Base-by-base conservation (phyloP, 2,113 vertebrate genomes). In the Chloroceryle aenea region DNA sequence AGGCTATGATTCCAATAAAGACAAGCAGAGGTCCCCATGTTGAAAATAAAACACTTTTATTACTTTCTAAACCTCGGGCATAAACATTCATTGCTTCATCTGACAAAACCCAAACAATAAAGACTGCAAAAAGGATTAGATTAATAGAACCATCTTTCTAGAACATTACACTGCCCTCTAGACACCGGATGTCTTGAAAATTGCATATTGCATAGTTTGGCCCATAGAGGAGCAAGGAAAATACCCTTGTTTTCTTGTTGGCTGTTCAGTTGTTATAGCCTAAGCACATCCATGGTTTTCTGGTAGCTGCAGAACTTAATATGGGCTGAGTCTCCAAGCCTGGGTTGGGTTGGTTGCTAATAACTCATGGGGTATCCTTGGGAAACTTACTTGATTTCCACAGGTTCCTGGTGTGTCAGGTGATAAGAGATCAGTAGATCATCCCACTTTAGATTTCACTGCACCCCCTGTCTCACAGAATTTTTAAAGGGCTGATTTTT, bases 31-130 rank as follows among this genome's bases (percentile, higher is more conserved):
- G 64, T 78, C 43, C 86, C 91, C 84, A 47, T 89, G 84, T 67
- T 92, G 86, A 87, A 95, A 95, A 92, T 85, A 91, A 96, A 97
- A 78, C 84, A 95, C 93, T 95, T 95, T 96, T 91, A 95, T 95
- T 93, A 67, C 91, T 95, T 97, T 95, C 84, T 93, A 87, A 96
- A 95, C 95, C 91, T 92, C 14, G 0, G 86, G 91, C 94, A 94
- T 93, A 93, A 95, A 89, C 93, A 86, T 90, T 94, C 75, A 75
- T 85, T 95, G 87, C 80, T 95, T 87, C 83, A 71, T 87, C 91
- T 87, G 84, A 85, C 69, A 81, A 92, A 93, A 87, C 63, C 80
- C 76, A 67, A 68, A 56, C 80, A 84, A 89, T 90, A 95, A 95
- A 92, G 53, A 78, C 69, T 56, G 26, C 55, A 90, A 81, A 94